Evolutionary conservation across 2,113 vertebrate species (phyloP).

Genomic region (Cavia aperea): DNA sequence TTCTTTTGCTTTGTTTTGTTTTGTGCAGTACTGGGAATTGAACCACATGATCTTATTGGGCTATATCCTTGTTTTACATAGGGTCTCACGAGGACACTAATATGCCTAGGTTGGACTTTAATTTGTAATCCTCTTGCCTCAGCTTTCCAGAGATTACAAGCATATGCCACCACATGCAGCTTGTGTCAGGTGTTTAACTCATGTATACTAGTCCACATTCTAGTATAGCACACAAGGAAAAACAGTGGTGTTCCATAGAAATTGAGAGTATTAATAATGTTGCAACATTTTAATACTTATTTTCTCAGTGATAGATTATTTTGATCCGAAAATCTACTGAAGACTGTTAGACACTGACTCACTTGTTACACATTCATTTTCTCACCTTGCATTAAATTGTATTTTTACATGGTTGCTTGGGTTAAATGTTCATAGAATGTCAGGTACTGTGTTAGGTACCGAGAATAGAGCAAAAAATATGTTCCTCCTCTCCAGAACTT

Average conservation of each 20-base stretch:
- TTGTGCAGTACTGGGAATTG: neutral
- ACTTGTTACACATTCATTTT: neutral
- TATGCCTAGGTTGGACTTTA: neutral
- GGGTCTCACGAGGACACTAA: neutral
- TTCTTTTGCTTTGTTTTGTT: neutral
- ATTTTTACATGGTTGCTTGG: neutral
- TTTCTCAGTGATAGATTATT: slow-evolving; percentile 14
- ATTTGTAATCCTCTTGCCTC: neutral
- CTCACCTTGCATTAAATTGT: neutral
- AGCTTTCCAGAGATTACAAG: neutral
- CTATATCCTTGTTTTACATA: neutral
- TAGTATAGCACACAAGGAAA: neutral
- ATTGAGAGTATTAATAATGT: neutral
- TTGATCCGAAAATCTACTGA: neutral
- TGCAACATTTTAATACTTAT: neutral
- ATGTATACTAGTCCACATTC: neutral
- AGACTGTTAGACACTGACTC: neutral
- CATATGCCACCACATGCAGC: neutral
- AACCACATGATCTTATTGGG: neutral
- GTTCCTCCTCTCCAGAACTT: neutral
- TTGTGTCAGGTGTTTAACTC: neutral
- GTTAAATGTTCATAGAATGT: neutral
- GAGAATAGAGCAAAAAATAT: neutral
- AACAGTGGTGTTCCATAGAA: neutral
- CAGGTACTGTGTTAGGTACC: neutral